A percentile compares a stretch with the other conserved stretches of the same genome.
Conservation (phyloP, 1,140 invertebrate genomes). For the Frieseomelitta varia region DNA sequence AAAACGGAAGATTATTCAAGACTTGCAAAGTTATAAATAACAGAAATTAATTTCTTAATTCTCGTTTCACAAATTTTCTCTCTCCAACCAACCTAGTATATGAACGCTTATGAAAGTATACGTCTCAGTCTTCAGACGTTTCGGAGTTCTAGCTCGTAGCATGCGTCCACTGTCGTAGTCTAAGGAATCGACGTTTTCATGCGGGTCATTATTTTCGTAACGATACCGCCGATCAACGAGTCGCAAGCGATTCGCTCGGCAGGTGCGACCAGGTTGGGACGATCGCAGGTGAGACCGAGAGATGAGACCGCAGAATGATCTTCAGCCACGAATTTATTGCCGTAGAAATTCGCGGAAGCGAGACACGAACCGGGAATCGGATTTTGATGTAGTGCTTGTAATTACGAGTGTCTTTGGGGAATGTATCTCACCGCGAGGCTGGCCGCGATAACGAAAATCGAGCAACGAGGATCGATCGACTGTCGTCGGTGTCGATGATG, state of each 20-base stretch:
- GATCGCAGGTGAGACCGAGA: conserved; percentile 54
- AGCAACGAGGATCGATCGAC: neutral
- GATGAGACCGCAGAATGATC: conserved; percentile 45
- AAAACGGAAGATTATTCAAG: no score
- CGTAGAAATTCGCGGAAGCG: conserved; percentile 14
- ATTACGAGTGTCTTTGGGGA: conserved; percentile 7
- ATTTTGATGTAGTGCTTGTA: conserved; percentile 41
- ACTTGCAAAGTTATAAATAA: no score
- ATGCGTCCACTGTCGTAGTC: no score
- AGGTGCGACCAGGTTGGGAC: conserved; percentile 52
- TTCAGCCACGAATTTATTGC: conserved; percentile 23
- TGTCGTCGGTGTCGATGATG: conserved; percentile 16
- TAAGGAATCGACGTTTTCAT: neutral
- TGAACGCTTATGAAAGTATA: no score
- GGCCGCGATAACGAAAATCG: neutral
- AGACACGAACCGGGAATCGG: neutral
- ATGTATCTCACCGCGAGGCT: neutral
- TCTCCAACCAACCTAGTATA: no score
- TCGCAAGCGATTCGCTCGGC: conserved; percentile 52
- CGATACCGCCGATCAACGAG: no score
- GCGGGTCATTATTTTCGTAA: neutral
- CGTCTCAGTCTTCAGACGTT: no score
- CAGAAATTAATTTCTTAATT: no score
- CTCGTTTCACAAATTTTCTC: no score
- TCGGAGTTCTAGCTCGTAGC: no score